These are phyloP conservation scores for Mongoloraphidia duomilia DNA, from an alignment of 2,888 invertebrate genomes.

Conservation along the genomic window DNA sequence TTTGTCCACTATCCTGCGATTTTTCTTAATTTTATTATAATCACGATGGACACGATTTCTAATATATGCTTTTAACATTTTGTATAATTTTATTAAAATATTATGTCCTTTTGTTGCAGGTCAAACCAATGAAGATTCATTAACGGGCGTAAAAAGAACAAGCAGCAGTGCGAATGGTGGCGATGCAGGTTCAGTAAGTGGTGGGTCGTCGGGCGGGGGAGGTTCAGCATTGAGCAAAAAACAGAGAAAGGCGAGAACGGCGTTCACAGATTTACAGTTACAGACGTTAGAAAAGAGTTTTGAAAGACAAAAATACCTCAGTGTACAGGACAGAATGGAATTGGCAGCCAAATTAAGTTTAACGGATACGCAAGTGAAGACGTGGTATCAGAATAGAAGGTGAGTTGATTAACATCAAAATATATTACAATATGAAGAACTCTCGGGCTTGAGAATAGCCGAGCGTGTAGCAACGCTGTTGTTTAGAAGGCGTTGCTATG, in stretches of 20 bases:
- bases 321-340: slow-evolving; percentile 96
- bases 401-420: slow-evolving; percentile 31
- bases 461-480: no score
- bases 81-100: background rate
- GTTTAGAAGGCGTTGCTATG: no score
- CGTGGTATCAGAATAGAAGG: slow-evolving; percentile 99
- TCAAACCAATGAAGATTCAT: slow-evolving; percentile 71
- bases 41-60: no score
- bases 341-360: slow-evolving; percentile 89
- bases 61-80: no score
- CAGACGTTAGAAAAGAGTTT: slow-evolving; percentile 94
- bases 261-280: slow-evolving; percentile 96
- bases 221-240: slow-evolving; percentile 58
- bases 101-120: slow-evolving; percentile 37
- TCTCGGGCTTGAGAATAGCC: no score
- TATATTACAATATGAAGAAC: background rate
- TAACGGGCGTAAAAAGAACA: slow-evolving; percentile 39
- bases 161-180: slow-evolving; percentile 28
- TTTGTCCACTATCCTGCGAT: no score
- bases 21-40: no score
- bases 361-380: slow-evolving; percentile 98
- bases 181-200: slow-evolving; percentile 21
- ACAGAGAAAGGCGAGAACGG: slow-evolving; percentile 91
- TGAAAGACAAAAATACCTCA: slow-evolving; percentile 91
- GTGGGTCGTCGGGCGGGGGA: slow-evolving; percentile 19